Base-by-base conservation (phyloP, 1,140 invertebrate genomes). In the Lordiphosa collinella region DNA sequence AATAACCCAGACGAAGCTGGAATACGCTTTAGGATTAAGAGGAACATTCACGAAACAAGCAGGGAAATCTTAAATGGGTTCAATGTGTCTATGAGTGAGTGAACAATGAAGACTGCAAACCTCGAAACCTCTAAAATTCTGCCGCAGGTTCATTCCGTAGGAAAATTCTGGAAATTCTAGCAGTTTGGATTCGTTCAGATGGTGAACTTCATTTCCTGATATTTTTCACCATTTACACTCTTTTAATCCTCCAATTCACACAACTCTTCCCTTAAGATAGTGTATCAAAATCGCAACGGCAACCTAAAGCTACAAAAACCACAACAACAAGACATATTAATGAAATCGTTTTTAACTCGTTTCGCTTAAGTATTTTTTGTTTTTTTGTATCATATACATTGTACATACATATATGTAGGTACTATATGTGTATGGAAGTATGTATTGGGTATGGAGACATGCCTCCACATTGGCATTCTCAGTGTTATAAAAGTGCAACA, bases 271-370 rank as follows among this genome's bases (percentile, higher is more conserved):
- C 29, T 12, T 3, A 44, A 57, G 6, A 37, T 36, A 35, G 48
- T n/a, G 44, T 48, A 41, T 16, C 9, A 12, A 47, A 57, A 52
- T 41, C 44, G 46, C 63, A 65, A 64, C 40, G 5, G 36, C 65
- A 69, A 68, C 44, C 41, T 55, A 61, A 51, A 66, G 49, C 50
- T 63, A 59, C 69, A 66, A 66, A 62, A 70, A 66, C 50, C 58
- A 59, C 69, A 61, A 66, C 62, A 70, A 66, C 34, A 82, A 82
- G 38, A 68, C 59, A 84, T 72, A 84, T 82, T 76, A 82, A 82
- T 82, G 72, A 82, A 82, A 82, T 68, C 78, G 76, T 80, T 82
- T 84, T 82, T 84, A 84, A 82, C 76, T 82, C 72, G 76, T 84
- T 82, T 82, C 76, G 61, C 61, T 80, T 59, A 82, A 80, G 75